Evolutionary conservation across 2,797 vertebrate genomes (phyloP).

Genomic region (Alcedo quadribrachys): DNA sequence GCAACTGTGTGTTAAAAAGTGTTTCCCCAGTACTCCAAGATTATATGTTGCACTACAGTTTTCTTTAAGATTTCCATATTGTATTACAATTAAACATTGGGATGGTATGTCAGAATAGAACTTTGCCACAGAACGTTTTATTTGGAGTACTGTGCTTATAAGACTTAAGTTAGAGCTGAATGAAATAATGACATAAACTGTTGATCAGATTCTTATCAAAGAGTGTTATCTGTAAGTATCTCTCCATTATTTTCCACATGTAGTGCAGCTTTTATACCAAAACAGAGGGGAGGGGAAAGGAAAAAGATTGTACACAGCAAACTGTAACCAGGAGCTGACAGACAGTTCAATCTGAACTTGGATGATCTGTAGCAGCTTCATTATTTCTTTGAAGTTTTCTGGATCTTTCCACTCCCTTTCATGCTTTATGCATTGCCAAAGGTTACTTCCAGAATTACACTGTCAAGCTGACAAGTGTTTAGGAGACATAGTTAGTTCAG

Average conservation of each 20-base stretch:
- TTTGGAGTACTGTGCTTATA: neutral
- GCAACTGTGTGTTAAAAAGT: neutral
- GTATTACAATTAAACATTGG: neutral
- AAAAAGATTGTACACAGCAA: neutral
- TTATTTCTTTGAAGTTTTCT: neutral
- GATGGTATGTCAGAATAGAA: neutral
- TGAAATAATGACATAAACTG: constrained; percentile 17
- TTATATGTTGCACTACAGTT: neutral
- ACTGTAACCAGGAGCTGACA: neutral
- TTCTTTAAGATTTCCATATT: neutral
- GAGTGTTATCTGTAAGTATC: neutral
- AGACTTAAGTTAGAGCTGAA: neutral
- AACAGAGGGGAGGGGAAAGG: neutral
- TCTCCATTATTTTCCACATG: neutral
- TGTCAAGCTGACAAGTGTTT: neutral
- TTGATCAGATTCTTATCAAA: constrained; percentile 18
- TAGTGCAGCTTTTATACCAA: neutral
- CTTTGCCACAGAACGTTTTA: constrained; percentile 19
- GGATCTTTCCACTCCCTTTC: neutral
- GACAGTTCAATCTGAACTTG: neutral
- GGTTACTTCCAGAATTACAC: neutral
- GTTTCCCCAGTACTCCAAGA: neutral
- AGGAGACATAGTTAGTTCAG: neutral
- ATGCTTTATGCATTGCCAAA: neutral
- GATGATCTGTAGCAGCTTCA: neutral